phyloP scores from a whole-genome alignment of 2,113 vertebrate genomes.

The Leucopsar rothschildi region DNA sequence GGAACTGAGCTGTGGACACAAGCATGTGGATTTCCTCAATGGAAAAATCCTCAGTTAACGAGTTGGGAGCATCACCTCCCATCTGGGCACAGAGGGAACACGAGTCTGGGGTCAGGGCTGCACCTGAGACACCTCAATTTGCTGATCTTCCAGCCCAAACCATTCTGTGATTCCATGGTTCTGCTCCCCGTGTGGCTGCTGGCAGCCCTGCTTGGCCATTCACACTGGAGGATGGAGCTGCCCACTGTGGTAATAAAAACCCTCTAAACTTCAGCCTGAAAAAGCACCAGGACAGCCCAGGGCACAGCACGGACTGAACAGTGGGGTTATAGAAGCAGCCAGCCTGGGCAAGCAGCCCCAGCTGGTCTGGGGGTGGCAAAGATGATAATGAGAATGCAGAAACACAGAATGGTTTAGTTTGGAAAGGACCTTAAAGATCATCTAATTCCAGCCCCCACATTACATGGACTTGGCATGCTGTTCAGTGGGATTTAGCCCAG shows the following conservation, averaged over 20 bases:
- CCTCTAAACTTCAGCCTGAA: neutral
- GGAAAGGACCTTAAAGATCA: neutral
- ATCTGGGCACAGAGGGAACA: neutral
- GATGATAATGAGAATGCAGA: neutral
- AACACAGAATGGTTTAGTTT: neutral
- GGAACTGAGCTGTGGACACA: neutral
- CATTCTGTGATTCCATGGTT: neutral
- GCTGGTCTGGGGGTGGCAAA: neutral
- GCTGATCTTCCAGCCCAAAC: neutral
- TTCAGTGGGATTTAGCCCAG: neutral
- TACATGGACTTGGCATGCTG: neutral
- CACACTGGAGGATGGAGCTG: neutral
- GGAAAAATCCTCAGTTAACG: rapidly evolving
- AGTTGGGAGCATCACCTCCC: neutral
- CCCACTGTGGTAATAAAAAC: rapidly evolving
- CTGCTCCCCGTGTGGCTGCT: neutral
- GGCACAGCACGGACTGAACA: rapidly evolving
- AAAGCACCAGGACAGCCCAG: neutral
- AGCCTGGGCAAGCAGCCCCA: neutral
- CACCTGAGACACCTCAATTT: neutral
- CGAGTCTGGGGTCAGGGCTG: neutral
- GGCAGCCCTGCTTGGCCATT: neutral
- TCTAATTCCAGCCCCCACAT: neutral
- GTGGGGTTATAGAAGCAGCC: neutral
- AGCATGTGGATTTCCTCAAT: rapidly evolving